Base-by-base conservation (phyloP, 37 sponge, comb jelly and placozoan genomes). In the Trichoplax adhaerens region DNA sequence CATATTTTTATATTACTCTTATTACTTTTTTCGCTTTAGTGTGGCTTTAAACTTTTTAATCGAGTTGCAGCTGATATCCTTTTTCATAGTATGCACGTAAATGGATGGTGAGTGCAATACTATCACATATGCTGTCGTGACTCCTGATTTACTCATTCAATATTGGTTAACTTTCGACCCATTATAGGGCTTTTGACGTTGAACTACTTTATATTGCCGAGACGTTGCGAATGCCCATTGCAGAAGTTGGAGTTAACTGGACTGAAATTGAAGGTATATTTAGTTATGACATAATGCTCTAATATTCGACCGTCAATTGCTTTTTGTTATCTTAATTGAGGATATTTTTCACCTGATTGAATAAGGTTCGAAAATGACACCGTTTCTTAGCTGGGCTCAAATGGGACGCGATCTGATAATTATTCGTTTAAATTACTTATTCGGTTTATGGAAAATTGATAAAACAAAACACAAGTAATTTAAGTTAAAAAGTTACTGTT, bases 221-320 rank as follows among this genome's bases (percentile, higher is more conserved):
- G 68, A 65, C 74, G 5, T 77, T 97, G 71, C 64, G 64, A 0
- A 92, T 97, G 29, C 90, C 94, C 0, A 82, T 92, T 1, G 69
- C 72, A 12, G 99, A 97, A 76, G 99, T 91, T 51, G 90, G 93
- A 7, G 90, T 97, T 52, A 91, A 92, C 74, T 97, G 99, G 99
- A 74, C 91, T 65, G 99, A 97, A 60, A 81, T 97, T 69, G 99
- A 97, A 46, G 99, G 94, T 79, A 71, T 49, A 68, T 57, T 3
- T 29, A n/a, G 48, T 54, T 61, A 5, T 29, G 5, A 5, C 1
- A 48, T 2, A 58, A 2, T n/a, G 3, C 29, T 29, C 29, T 29
- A 29, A 29, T 29, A 29, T 29, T 29, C 29, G 29, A 29, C 29
- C 29, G 29, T 29, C 29, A 29, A 29, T 29, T 29, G 29, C 29